Evolutionary conservation across 2,113 vertebrate genomes (phyloP), one percentile per base, ranked within the genome.

Genomic region (Mustelus asterias): DNA sequence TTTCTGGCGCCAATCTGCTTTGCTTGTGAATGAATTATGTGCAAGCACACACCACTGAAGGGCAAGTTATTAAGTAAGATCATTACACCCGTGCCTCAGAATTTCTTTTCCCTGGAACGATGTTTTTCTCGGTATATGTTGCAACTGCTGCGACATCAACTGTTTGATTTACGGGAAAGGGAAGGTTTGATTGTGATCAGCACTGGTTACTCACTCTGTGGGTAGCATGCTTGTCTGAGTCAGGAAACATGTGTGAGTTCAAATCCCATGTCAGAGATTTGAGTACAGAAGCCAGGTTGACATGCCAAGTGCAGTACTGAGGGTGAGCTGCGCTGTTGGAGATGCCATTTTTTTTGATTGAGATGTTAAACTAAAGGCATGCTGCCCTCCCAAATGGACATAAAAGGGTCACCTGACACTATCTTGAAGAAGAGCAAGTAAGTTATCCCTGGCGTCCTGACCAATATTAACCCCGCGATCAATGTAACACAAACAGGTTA

Each of bases 1-100:
- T 65, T 93, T 16, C 60, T 93, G 33, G 89, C 58, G 20, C 89
- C 58, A 65, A 4, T 7, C 63, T 93, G 60, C 89, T 67, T 65
- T 93, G 58, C 63, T 92, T 63, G 16, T 93, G 89, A 65, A 93
- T 67, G 60, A 93, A 37, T 65, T 93, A 93, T 41, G 60, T 93
- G 33, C 58, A 67, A 65, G 16, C 60, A 37, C 16, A 41, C 63
- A n/a, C 60, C 0, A 60, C 14, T 41, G 37, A 65, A 24, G 60
- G 60, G 60, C 14, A 93, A 65, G 33, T 63, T 93, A 37, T 65
- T 65, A 65, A 6, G 10, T n/a, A 37, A 93, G 37, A 90, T 1
- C 54, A 90, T 29, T 58, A 33, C 88, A 60, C 86, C 58, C 13
- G 0, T 65, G 33, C 63, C 63, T 60, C 22, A 16, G 20, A 93